Percentiles rank a stretch among this genome's conserved stretches.
phyloP scores from a whole-genome alignment of 1,140 invertebrate genomes.

The Drosophila watanabei region DNA sequence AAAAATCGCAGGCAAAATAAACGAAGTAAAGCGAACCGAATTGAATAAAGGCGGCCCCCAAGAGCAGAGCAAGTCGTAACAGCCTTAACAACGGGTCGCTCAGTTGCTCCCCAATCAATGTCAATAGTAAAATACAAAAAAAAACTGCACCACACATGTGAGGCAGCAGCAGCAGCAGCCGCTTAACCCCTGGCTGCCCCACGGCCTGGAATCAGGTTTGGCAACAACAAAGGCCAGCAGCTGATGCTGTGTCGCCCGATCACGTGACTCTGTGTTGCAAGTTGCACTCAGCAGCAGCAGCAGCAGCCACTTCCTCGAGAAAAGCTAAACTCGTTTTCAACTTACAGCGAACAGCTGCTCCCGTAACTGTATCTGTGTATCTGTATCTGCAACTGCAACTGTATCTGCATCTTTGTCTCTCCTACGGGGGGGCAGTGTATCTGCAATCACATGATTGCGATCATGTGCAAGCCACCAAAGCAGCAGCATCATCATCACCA shows the following conservation, averaged over 20 bases:
- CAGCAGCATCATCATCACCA: slow-evolving; percentile 12
- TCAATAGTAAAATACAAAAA: slow-evolving; percentile 50
- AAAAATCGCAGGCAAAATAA: neutral
- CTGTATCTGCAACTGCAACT: neutral
- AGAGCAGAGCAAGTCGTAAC: slow-evolving; percentile 4
- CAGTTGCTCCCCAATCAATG: slow-evolving; percentile 58
- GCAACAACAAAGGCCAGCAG: slow-evolving; percentile 41
- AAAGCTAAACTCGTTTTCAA: slow-evolving; percentile 59
- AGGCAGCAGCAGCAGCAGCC: neutral
- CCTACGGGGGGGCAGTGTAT: too few species aligned
- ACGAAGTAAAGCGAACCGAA: slow-evolving; percentile 5
- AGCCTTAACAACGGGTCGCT: slow-evolving; percentile 49
- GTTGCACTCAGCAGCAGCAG: slow-evolving; percentile 19
- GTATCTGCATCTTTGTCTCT: slow-evolving; percentile 3
- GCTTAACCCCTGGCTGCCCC: slow-evolving; percentile 10
- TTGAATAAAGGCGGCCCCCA: slow-evolving; percentile 12
- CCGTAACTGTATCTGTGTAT: neutral
- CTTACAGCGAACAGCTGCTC: slow-evolving; percentile 35
- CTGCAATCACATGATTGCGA: slow-evolving; percentile 76
- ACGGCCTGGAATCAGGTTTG: slow-evolving; percentile 54
- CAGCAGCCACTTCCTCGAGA: slow-evolving; percentile 15
- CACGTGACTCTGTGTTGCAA: slow-evolving; percentile 75
- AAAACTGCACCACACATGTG: slow-evolving; percentile 53
- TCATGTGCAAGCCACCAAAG: slow-evolving; percentile 59
- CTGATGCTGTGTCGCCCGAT: slow-evolving; percentile 47